Evolutionary conservation across 92 coral and sea anemone species (phyloP), one percentile per base, ranked within the genome.

Genomic region (Ricordea florida): DNA sequence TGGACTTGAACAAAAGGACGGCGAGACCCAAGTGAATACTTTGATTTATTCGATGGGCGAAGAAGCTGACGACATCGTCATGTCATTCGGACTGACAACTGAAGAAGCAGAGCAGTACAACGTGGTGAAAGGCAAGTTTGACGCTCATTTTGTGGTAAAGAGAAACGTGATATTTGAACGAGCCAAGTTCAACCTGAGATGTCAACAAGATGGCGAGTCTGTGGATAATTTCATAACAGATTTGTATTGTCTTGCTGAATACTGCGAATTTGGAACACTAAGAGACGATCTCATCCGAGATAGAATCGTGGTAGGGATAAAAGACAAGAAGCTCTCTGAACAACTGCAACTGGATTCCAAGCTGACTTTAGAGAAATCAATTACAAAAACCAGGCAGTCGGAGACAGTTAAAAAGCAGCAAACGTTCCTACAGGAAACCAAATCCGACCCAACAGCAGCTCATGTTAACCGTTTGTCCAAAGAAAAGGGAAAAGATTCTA

Each of bases 21-120:
- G 45, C 15, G 74, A 75, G 10, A 75, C 23, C 38, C 89, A 75
- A 58, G 80, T 83, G 14, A 52, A 68, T 57, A 52, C 77, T 52
- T 1, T 57, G 51, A 10, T 53, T 28, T 59, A 70, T 43, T 46
- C 57, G 8, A 81, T 76, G 80, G 80, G 89, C 2, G 53, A 66
- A 10, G 53, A 73, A 56, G 82, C 82, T 5, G 88, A 57, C 65
- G 89, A 84, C 50, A 70, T 78, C 26, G 35, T 70, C 41, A n/a
- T 52, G 4, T 69, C 76, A 28, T 74, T 85, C 40, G 60, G 64
- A 16, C 46, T 82, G 10, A 31, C 76, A 2, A 46, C 16, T 10
- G 76, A 30, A 0, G 50, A 82, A 16, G 24, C 34, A 11, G 49
- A 46, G 31, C 24, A 66, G 23, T 82, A 82, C 64, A 55, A 66